A percentile compares a stretch with the other conserved stretches of the same genome.
Evolutionary conservation across 2,113 vertebrate genomes (phyloP).

Genomic region (Argyrosomus japonicus): DNA sequence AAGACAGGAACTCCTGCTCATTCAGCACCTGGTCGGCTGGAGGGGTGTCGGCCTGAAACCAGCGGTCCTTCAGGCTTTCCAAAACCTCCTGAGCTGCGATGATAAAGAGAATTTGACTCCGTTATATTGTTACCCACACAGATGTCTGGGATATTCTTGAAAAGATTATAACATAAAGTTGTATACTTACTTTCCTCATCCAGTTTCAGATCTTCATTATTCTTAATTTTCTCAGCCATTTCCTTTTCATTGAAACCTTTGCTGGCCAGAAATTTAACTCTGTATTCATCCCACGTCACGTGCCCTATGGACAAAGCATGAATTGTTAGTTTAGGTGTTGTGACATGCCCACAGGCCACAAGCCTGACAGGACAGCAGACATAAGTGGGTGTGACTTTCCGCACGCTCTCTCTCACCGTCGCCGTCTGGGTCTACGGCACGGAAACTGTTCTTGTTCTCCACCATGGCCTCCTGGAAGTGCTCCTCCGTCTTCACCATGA

Average conservation of each 20-base stretch:
- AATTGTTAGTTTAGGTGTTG: not conserved
- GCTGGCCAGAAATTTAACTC: constrained; percentile 93
- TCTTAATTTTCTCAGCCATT: constrained; percentile 90
- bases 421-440: constrained; percentile 92
- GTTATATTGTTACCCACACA: not conserved
- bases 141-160: not conserved
- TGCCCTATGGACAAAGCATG: constrained; percentile 79
- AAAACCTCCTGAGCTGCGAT: constrained; percentile 93
- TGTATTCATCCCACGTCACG: constrained; percentile 96
- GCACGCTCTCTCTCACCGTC: constrained; percentile 87
- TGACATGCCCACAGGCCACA: not conserved
- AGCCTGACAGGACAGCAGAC: not conserved
- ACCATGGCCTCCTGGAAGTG: constrained; percentile 93
- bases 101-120: not conserved
- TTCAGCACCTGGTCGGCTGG: constrained; percentile 91
- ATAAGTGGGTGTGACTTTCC: not conserved
- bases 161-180: not conserved
- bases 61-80: constrained; percentile 96
- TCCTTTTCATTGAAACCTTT: constrained; percentile 95
- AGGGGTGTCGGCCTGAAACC: constrained; percentile 96
- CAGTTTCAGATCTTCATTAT: constrained; percentile 92
- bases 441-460: constrained; percentile 94
- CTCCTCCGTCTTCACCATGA: constrained; percentile 96
- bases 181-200: constrained; percentile 95
- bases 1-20: constrained; percentile 94